Evolutionary conservation across 2,888 invertebrate species (phyloP), one percentile per base, ranked within the genome.

Genomic region (Augochlorella aurata): DNA sequence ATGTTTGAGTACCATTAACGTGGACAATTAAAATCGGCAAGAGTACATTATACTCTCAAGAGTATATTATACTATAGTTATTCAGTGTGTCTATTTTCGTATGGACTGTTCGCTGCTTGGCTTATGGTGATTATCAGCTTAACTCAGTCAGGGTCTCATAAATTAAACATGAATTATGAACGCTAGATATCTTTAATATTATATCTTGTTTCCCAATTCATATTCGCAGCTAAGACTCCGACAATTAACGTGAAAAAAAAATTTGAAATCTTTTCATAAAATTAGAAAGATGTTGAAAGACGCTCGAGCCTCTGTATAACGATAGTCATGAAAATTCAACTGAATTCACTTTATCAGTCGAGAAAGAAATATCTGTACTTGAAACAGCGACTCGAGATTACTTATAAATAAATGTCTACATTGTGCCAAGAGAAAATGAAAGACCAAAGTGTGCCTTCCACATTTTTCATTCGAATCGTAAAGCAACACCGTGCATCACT

Each of bases 131-230:
- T 61, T 29, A 29, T 16, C 9, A 61, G 29, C 61, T 61, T 58
- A 58, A 58, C 12, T 54, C 54, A 54, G 24, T 61, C 61, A 29
- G 29, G 61, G 29, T 18, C 61, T 61, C 61, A 61, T 61, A 29
- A 63, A 63, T 38, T n/a, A 38, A 63, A 38, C 63, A 63, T 63
- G 38, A 63, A n/a, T 44, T 63, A 44, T n/a, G 38, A 63, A 38
- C 5, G 29, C 18, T 63, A 4, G 63, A 63, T 44, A 63, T 63
- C n/a, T n/a, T 38, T 38, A 38, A 63, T n/a, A 38, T 63, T 38
- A 63, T 38, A 63, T 38, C 63, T 44, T 10, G 63, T 18, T 10
- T 18, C 0, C 10, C 10, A n/a, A 63, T n/a, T 38, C 18, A 44
- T 44, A 18, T 9, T 9, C 8, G 29, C n/a, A 44, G 14, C 61